Base-by-base conservation (phyloP, 2,113 vertebrate genomes). In the Hypomesus transpacificus region DNA sequence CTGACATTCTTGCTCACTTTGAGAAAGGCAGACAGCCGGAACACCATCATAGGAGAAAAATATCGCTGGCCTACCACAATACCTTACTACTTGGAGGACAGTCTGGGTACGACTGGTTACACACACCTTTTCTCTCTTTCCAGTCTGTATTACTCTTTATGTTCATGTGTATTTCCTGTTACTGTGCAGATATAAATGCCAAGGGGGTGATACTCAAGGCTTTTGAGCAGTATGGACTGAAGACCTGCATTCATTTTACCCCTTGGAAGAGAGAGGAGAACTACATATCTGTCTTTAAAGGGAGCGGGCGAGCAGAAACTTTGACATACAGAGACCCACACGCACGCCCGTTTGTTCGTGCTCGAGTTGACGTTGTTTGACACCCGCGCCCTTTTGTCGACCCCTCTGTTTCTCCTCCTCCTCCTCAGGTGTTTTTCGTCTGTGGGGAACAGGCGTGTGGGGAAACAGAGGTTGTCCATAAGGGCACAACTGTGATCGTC, bases 231-330 rank as follows among this genome's bases (percentile, higher is more conserved):
- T 97, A 95, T 82, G 90, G 94, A 72, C 87, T 98, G 51, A 97
- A 96, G 90, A 94, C 93, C 0, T 98, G 96, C 79, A 94, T 98
- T 50, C 91, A 97, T 89, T 97, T 97, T 84, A 94, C 92, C 69
- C 94, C 93, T 2, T 96, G 95, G 95, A 61, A 77, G 67, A 94
- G 93, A 70, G 96, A 98, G 85, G 0, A 86, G 69, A 94, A 96
- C 88, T 97, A 95, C 62, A 94, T 98, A 82, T 92, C 89, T 51
- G 94, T 96, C n/a, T 91, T 91, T 80, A 95, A 95, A 85, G 94
- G 91, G 71, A 93, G 68, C 7, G 95, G 96, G 96, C 96, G 90
- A 91, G 93, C 73, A 24, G 57, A 58, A 17, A 13, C 46, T 1
- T n/a, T 57, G 5, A 9, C 22, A 63, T 34, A 56, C 5, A 18